Percentiles rank a stretch among this genome's conserved stretches.
These are phyloP conservation scores for Centropristis striata DNA, from an alignment of 2,113 vertebrate species.

Conservation along the genomic window DNA sequence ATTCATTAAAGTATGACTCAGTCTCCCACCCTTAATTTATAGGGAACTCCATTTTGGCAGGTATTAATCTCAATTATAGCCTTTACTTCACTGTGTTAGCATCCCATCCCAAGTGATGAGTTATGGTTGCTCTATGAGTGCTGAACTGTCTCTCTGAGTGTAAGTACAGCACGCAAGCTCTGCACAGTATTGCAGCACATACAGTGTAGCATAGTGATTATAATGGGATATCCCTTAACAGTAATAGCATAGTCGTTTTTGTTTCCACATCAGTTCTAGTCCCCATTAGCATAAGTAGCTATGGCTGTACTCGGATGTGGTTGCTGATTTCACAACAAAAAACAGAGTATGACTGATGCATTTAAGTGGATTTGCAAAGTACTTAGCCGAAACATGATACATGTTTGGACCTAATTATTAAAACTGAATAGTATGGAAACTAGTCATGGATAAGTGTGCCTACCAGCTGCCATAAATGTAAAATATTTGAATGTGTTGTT, in stretches of 20 bases:
- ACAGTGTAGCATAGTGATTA: not conserved
- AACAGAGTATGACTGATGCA: not conserved
- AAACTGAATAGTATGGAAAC: constrained; percentile 19
- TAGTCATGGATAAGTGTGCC: not conserved
- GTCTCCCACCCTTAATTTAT: constrained; percentile 37
- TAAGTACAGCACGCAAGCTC: not conserved
- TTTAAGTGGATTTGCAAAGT: constrained; percentile 4
- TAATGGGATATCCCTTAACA: not conserved
- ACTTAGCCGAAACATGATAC: constrained; percentile 6
- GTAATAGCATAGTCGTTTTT: constrained; percentile 5
- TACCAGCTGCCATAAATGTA: constrained; percentile 22
- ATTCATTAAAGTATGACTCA: constrained; percentile 42
- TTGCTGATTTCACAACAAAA: constrained; percentile 3
- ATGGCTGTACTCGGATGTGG: not conserved
- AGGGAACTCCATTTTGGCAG: constrained; percentile 28
- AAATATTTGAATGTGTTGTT: constrained; percentile 31
- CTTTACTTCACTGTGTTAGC: constrained; percentile 48
- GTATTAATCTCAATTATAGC: constrained; percentile 60
- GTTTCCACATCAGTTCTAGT: not conserved
- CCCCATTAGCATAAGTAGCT: not conserved
- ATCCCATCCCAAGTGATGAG: constrained; percentile 49
- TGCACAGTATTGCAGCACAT: not conserved
- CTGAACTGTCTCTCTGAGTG: constrained; percentile 18
- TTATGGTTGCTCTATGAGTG: constrained; percentile 45
- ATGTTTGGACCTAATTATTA: constrained; percentile 4